Percentiles rank a stretch among this genome's conserved stretches.
Conservation (phyloP, 2,113 vertebrate species). For the Orycteropus afer region DNA sequence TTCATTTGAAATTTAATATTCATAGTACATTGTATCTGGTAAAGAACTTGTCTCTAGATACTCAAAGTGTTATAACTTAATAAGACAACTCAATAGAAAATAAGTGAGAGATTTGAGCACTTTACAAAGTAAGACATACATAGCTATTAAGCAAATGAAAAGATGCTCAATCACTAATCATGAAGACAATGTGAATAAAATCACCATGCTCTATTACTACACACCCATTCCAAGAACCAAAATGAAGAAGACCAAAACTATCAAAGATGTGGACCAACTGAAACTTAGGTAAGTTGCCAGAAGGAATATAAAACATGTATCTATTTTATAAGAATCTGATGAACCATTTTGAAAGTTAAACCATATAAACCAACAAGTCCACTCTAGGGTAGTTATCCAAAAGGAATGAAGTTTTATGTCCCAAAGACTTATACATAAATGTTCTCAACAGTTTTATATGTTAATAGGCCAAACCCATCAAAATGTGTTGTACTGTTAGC, state of each 20-base stretch:
- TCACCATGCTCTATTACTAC: background rate
- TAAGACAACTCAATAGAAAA: background rate
- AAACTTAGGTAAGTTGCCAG: background rate
- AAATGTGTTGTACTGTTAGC: background rate
- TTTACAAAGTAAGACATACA: background rate
- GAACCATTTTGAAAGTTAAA: background rate
- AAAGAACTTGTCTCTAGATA: background rate
- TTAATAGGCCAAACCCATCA: background rate
- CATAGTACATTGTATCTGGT: background rate
- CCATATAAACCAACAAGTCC: background rate
- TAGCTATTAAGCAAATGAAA: background rate
- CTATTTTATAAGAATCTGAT: background rate
- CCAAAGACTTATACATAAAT: background rate
- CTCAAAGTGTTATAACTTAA: background rate
- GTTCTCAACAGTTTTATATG: background rate
- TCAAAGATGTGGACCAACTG: background rate
- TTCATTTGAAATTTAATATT: conserved; percentile 29
- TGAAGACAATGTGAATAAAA: conserved; percentile 29
- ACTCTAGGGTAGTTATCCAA: background rate
- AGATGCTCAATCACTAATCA: background rate
- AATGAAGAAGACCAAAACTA: background rate
- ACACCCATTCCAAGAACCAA: background rate
- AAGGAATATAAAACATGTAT: background rate
- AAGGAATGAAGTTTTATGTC: background rate
- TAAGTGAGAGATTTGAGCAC: background rate